Evolutionary conservation across 2,888 invertebrate genomes (phyloP).

Genomic region (Elysia crispata): DNA sequence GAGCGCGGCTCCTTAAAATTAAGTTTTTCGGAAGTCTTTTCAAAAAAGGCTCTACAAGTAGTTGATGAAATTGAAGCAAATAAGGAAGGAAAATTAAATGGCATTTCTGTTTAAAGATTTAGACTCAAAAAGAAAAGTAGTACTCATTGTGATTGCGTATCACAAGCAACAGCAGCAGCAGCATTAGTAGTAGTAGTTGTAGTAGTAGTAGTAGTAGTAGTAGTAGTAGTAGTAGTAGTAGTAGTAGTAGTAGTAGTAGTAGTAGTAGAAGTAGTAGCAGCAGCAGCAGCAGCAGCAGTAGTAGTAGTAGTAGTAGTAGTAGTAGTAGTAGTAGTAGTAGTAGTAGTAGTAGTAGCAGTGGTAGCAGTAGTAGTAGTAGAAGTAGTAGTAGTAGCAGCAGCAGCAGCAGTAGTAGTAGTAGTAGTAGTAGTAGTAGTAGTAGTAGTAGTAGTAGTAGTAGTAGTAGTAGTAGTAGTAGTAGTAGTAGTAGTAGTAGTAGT

Average conservation of each 20-base stretch:
- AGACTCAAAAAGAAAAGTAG: too few relatives aligned
- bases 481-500: too few relatives aligned
- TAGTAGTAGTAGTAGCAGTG: slow-evolving; percentile 12
- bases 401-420: slow-evolving; percentile 6
- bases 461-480: background rate
- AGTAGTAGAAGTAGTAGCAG: background rate
- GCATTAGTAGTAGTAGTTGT: background rate
- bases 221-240: background rate
- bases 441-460: slow-evolving; percentile 13
- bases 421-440: slow-evolving; percentile 13
- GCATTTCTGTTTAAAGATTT: too few relatives aligned
- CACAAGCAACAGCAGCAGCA: too few relatives aligned
- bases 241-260: background rate
- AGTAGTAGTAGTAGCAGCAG: slow-evolving; percentile 7
- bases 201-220: background rate
- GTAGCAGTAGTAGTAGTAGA: slow-evolving; percentile 6
- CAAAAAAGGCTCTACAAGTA: too few relatives aligned
- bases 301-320: slow-evolving; percentile 1
- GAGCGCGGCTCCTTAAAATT: too few relatives aligned
- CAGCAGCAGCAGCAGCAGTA: slow-evolving; percentile 9
- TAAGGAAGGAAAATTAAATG: too few relatives aligned
- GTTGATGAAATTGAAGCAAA: too few relatives aligned
- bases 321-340: background rate
- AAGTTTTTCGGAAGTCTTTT: too few relatives aligned
- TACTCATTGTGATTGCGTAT: too few relatives aligned